Evolutionary conservation across 2,888 invertebrate genomes (phyloP).

Genomic region (Rhingia rostrata): DNA sequence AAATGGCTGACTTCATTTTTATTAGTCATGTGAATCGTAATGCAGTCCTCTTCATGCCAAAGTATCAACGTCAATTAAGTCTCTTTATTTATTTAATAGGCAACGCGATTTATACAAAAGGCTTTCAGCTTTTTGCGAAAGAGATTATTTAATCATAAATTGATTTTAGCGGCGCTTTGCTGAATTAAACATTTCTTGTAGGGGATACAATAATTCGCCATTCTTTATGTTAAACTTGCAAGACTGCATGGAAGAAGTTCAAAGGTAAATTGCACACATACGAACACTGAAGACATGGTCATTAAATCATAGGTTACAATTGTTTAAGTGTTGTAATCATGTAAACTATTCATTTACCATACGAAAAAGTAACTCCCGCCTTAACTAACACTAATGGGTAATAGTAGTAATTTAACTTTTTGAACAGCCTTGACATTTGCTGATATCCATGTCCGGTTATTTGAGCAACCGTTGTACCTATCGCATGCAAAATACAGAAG

Average conservation of each 20-base stretch:
- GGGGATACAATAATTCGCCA: too few relatives aligned
- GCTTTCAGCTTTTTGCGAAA: too few relatives aligned
- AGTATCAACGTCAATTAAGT: too few relatives aligned
- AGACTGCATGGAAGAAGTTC: conserved; percentile 28
- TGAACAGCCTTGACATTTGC: conserved; percentile 56
- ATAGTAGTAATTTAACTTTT: conserved; percentile 39
- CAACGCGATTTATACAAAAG: too few relatives aligned
- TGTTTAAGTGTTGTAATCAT: conserved; percentile 28
- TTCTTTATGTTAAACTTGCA: too few relatives aligned
- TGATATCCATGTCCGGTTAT: conserved; percentile 50
- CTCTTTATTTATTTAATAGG: too few relatives aligned
- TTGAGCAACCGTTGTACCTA: neutral
- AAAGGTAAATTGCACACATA: conserved; percentile 19
- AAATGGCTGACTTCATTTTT: too few relatives aligned
- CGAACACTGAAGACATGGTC: conserved; percentile 27
- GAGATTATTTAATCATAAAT: too few relatives aligned
- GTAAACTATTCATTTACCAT: conserved; percentile 29
- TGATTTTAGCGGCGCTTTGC: too few relatives aligned
- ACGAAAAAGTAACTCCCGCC: conserved; percentile 14
- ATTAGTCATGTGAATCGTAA: too few relatives aligned
- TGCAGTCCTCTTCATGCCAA: too few relatives aligned
- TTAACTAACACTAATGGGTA: conserved; percentile 24
- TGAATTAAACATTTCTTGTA: too few relatives aligned
- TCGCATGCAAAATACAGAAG: neutral
- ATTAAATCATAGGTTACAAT: conserved; percentile 24